Conservation (phyloP, 92 coral and sea anemone genomes). For the Actinernus sp. region DNA sequence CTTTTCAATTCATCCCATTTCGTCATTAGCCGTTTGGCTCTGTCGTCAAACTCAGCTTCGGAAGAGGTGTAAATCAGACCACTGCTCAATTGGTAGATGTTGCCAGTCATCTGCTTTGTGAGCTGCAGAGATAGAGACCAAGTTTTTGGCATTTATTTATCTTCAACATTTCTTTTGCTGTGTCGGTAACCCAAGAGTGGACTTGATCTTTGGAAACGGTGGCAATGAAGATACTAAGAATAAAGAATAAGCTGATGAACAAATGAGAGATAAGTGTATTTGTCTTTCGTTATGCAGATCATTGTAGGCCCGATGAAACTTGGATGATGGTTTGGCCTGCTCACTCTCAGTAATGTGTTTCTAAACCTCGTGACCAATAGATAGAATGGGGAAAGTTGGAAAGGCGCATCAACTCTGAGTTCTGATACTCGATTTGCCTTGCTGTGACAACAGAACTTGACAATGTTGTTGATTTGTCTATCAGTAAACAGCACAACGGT, state of each 20-base stretch:
- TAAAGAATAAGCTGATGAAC: conserved; percentile 39
- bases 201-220: conserved; percentile 26
- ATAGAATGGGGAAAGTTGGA: conserved; percentile 74
- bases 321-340: conserved; percentile 25
- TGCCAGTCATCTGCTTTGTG: conserved; percentile 14
- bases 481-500: no score
- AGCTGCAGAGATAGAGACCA: conserved; percentile 6
- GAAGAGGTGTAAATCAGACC: no score
- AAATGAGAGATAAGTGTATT: no score
- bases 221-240: conserved; percentile 36
- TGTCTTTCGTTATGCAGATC: conserved; percentile 63
- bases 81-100: conserved; percentile 25
- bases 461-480: no score
- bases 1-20: conserved; percentile 47
- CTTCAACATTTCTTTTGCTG: conserved; percentile 34
- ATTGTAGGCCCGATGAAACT: conserved; percentile 37
- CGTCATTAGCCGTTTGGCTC: conserved; percentile 34
- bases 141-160: conserved; percentile 24
- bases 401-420: conserved; percentile 71
- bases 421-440: no score
- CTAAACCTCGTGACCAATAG: no score
- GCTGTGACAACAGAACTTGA: no score
- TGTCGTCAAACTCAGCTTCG: no score
- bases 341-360: conserved; percentile 40
- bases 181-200: conserved; percentile 61